These are phyloP conservation scores for Cyrtodaria siliqua DNA, from an alignment of 2,888 invertebrate genomes.

Conservation along the genomic window DNA sequence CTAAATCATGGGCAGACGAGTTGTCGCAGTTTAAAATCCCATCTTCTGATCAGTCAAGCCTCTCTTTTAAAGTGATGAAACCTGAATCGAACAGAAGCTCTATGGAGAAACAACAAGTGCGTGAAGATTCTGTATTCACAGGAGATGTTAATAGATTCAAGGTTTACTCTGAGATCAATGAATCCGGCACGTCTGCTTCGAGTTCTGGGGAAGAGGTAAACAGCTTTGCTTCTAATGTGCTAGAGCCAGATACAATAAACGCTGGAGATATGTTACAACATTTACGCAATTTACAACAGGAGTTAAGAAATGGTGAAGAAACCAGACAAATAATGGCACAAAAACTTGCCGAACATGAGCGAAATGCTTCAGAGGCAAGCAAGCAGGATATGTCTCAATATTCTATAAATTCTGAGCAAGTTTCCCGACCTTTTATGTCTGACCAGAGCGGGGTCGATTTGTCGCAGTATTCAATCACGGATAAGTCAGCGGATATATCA, in stretches of 20 bases:
- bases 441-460: slow-evolving; percentile 49
- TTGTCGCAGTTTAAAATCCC: slow-evolving; percentile 55
- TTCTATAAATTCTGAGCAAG: slow-evolving; percentile 27
- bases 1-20: slow-evolving; percentile 69
- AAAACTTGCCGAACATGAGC: slow-evolving; percentile 42
- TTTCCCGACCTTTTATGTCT: slow-evolving; percentile 50
- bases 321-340: slow-evolving; percentile 39
- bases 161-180: slow-evolving; percentile 52
- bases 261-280: slow-evolving; percentile 52
- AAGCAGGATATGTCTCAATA: slow-evolving; percentile 23
- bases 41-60: slow-evolving; percentile 45
- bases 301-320: slow-evolving; percentile 50
- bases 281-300: slow-evolving; percentile 45
- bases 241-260: slow-evolving; percentile 30
- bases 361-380: slow-evolving; percentile 5
- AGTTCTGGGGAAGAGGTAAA: neutral
- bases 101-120: slow-evolving; percentile 1
- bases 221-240: neutral
- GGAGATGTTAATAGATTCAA: slow-evolving; percentile 51
- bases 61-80: slow-evolving; percentile 50
- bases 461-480: slow-evolving; percentile 59
- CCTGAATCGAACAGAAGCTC: slow-evolving; percentile 26
- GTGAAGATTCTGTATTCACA: slow-evolving; percentile 41
- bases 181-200: neutral
- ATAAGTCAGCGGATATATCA: slow-evolving; percentile 54